phyloP scores from a whole-genome alignment of 2,888 invertebrate genomes.

The Cheilosia urbana region DNA sequence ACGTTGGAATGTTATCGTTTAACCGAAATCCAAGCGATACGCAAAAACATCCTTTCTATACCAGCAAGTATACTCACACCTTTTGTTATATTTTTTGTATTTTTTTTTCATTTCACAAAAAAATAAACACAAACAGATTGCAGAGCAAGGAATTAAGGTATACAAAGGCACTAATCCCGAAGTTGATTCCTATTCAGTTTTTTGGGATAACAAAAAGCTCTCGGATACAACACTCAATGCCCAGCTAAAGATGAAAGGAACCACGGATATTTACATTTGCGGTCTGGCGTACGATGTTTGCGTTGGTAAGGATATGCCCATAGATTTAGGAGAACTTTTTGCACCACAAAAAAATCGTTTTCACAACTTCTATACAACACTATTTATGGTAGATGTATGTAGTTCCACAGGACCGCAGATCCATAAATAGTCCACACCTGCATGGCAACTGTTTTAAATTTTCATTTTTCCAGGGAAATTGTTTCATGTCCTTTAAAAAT shows the following conservation, averaged over 20 bases:
- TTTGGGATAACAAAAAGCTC: conserved; percentile 98
- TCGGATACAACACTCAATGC: conserved; percentile 93
- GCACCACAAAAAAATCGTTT: conserved; percentile 25
- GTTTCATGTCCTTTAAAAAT: not conserved
- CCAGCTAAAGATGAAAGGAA: conserved; percentile 90
- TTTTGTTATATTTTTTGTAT: conserved; percentile 7
- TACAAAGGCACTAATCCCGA: conserved; percentile 97
- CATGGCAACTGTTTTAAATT: conserved; percentile 31
- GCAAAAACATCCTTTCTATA: not conserved
- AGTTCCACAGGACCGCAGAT: conserved; percentile 24
- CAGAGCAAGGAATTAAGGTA: conserved; percentile 90
- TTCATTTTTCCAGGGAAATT: not conserved
- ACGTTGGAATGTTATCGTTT: not conserved
- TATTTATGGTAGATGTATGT: not conserved
- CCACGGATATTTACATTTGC: conserved; percentile 96
- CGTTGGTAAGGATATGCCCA: conserved; percentile 87
- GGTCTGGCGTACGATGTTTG: conserved; percentile 98
- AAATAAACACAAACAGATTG: conserved; percentile 85
- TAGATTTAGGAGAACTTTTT: conserved; percentile 27
- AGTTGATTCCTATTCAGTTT: conserved; percentile 98
- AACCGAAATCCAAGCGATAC: conserved; percentile 3
- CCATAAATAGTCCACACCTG: conserved; percentile 35
- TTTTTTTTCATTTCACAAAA: conserved; percentile 7
- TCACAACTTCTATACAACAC: not conserved
- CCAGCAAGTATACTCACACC: not conserved